These are phyloP conservation scores for Eupithecia tripunctaria DNA, from an alignment of 2,888 invertebrate genomes.

Conservation along the genomic window DNA sequence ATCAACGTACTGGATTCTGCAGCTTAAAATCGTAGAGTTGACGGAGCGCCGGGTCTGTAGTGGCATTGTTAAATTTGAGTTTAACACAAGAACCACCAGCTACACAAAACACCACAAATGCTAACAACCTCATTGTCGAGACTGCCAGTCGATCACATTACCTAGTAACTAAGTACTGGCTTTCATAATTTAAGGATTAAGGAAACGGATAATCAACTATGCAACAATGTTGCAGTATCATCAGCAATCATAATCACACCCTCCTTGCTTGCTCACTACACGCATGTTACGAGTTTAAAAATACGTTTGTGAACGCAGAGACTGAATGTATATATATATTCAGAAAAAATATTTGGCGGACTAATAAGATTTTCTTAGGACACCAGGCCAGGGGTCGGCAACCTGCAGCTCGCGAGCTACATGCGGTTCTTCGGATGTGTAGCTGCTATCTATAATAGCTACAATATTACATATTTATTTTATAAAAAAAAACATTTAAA, in stretches of 20 bases:
- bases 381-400: too few relatives aligned
- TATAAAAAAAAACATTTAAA: too few relatives aligned
- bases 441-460: too few relatives aligned
- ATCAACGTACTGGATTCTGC: conserved; percentile 66
- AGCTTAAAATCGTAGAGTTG: conserved; percentile 39
- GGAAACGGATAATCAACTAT: not conserved
- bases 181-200: not conserved
- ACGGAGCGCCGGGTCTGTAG: conserved; percentile 57
- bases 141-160: conserved; percentile 7
- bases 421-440: too few relatives aligned
- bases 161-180: not conserved
- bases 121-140: conserved; percentile 27
- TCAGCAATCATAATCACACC: not conserved
- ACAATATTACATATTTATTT: too few relatives aligned
- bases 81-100: conserved; percentile 23
- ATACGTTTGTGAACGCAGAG: too few relatives aligned
- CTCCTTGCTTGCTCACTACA: not conserved
- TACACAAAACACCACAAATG: conserved; percentile 16
- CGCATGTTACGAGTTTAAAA: too few relatives aligned
- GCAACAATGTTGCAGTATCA: not conserved
- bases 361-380: too few relatives aligned
- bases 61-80: conserved; percentile 37
- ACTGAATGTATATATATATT: too few relatives aligned
- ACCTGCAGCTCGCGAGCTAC: too few relatives aligned
- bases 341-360: too few relatives aligned